Evolutionary conservation across 2,888 invertebrate species (phyloP), one percentile per base, ranked within the genome.

Genomic region (Clistopyga incitator): DNA sequence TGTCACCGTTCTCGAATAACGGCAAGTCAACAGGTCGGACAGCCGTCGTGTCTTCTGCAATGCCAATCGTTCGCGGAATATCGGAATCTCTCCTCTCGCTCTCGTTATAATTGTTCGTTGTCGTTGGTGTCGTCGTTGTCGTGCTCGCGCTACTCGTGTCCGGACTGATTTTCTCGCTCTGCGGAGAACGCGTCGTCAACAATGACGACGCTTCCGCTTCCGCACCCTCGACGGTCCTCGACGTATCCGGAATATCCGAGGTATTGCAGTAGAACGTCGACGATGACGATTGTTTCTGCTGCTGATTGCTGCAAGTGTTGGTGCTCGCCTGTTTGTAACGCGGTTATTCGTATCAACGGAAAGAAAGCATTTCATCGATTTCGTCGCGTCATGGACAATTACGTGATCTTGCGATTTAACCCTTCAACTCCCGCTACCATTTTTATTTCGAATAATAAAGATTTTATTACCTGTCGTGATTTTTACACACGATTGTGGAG

Each of bases 21-120:
- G 96, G 95, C 86, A 97, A 93, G 93, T 96, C 95, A 88, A 95
- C 95, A 13, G 96, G 96, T 77, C 96, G 94, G 18, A 81, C 82
- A 72, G 89, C 52, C 45, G 54, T 76, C 25, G 18, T 68, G 4
- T 84, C 78, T 42, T 78, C 81, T 52, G 71, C 47, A 45, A 64
- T 70, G 20, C 64, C 65, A n/a, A 42, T 64, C 72, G 67, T 72
- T 45, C 77, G 71, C 3, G 52, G 6, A 6, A 45, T 23, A 11
- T 81, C 84, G 38, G 84, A 75, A 50, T 80, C 72, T 78, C 79
- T 54, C n/a, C 71, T 77, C 50, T 81, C 81, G 70, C 25, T 81
- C 29, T 78, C 71, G 45, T 34, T 18, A 29, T 29, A 25, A 76
- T 75, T 81, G 54, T 74, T 81, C 64, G 61, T 50, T 23, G 52